Conservation (phyloP, 2,113 vertebrate genomes). For the Otolemur garnettii region DNA sequence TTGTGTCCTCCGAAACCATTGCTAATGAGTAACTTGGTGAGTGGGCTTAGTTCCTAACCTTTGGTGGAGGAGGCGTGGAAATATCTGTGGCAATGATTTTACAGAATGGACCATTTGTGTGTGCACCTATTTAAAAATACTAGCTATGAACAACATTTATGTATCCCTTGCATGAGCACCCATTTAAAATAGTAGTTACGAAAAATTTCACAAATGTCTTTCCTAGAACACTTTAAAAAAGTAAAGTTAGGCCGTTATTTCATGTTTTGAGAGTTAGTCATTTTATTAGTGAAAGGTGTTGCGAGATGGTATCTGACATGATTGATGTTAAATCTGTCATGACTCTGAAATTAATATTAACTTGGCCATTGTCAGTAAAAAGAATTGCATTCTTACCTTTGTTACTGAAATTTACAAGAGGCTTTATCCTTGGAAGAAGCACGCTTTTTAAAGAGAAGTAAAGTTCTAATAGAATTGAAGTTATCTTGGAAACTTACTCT, state of each 20-base stretch:
- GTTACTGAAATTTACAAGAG: conserved; percentile 27
- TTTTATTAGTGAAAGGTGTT: conserved; percentile 42
- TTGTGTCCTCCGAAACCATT: not conserved
- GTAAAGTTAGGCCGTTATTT: not conserved
- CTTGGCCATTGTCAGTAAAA: conserved; percentile 41
- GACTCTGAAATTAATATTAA: conserved; percentile 36
- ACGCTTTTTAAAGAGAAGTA: not conserved
- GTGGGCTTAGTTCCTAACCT: not conserved
- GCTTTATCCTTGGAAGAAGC: not conserved
- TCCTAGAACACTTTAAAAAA: conserved; percentile 50
- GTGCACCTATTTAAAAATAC: not conserved
- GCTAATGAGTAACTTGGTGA: conserved; percentile 30
- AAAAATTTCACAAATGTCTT: conserved; percentile 3
- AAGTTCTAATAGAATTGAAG: not conserved
- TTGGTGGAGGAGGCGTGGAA: not conserved
- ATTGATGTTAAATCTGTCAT: not conserved
- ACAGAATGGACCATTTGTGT: not conserved
- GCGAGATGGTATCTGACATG: not conserved
- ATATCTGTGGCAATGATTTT: not conserved
- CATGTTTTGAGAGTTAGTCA: conserved; percentile 2
- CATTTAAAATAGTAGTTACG: not conserved
- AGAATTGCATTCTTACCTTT: conserved; percentile 21
- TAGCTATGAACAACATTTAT: not conserved
- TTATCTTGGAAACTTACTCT: not conserved
- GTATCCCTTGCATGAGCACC: not conserved